phyloP scores from a whole-genome alignment of 1,140 invertebrate genomes.

The Diprion similis region DNA sequence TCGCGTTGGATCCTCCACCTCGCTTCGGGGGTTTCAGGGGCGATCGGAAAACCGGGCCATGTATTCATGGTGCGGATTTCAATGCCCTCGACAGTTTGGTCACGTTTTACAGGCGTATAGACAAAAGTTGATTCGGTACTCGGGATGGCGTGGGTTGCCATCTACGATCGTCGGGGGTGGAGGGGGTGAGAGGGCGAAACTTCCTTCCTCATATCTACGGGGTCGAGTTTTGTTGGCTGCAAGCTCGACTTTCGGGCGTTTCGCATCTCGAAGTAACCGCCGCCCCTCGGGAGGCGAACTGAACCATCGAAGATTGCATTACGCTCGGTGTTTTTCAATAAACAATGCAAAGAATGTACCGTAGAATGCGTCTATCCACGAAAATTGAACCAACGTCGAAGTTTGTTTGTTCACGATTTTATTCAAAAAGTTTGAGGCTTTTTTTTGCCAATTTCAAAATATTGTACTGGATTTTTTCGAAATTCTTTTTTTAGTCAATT shows the following conservation, averaged over 20 bases:
- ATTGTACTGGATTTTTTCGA: too few species aligned
- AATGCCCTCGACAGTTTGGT: conserved; percentile 5
- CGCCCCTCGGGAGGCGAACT: conserved; percentile 6
- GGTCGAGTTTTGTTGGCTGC: conserved; percentile 19
- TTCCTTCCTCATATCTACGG: background rate
- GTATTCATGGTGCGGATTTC: background rate
- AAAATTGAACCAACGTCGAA: too few species aligned
- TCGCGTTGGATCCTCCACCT: too few species aligned
- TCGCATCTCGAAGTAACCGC: conserved; percentile 6
- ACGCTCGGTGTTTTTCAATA: conserved; percentile 37
- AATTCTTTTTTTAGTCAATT: too few species aligned
- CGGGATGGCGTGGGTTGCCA: background rate
- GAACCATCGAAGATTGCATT: conserved; percentile 35
- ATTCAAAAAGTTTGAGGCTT: too few species aligned
- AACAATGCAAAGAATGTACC: conserved; percentile 30
- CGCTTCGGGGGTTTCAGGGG: too few species aligned
- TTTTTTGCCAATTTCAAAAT: too few species aligned
- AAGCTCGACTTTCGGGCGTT: conserved; percentile 19
- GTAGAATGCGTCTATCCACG: too few species aligned
- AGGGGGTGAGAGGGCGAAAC: background rate
- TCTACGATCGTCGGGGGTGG: background rate
- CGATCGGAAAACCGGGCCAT: too few species aligned
- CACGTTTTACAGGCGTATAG: background rate
- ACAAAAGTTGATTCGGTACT: conserved; percentile 2
- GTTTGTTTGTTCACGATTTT: too few species aligned